Percentiles rank a stretch among this genome's conserved stretches.
Conservation (phyloP, 2,113 vertebrate species). For the Rattus rattus region DNA sequence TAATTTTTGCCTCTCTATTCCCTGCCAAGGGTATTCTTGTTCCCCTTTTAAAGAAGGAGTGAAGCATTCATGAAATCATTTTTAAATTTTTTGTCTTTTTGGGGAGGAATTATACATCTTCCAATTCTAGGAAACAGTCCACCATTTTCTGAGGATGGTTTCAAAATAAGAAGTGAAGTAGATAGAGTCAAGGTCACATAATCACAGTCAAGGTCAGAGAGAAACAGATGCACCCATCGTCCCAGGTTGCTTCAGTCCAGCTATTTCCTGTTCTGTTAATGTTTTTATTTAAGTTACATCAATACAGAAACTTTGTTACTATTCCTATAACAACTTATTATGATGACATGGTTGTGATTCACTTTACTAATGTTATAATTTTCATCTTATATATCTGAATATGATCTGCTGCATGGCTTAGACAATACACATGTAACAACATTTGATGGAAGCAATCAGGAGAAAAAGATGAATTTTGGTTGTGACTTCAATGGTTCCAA, state of each 20-base stretch:
- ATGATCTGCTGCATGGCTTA: background rate
- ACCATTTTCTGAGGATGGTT: background rate
- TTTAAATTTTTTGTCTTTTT: background rate
- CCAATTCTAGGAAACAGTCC: background rate
- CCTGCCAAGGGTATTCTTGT: no score
- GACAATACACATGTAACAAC: background rate
- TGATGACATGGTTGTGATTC: background rate
- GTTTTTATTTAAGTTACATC: background rate
- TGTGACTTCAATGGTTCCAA: no score
- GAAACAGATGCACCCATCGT: background rate
- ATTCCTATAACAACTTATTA: background rate
- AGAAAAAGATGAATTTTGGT: background rate
- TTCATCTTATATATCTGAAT: background rate
- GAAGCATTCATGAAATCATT: background rate
- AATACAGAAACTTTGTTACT: background rate
- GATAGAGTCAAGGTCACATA: background rate
- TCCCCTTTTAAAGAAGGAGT: no score
- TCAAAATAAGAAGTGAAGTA: background rate
- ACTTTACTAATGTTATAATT: background rate
- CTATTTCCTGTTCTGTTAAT: background rate
- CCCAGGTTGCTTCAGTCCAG: background rate
- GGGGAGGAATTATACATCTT: background rate
- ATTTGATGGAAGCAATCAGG: no score
- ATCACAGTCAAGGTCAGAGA: background rate
- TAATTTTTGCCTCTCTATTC: no score